These are phyloP conservation scores for Ardeotis arabs DNA, from an alignment of 2,113 vertebrate genomes.

Conservation along the genomic window DNA sequence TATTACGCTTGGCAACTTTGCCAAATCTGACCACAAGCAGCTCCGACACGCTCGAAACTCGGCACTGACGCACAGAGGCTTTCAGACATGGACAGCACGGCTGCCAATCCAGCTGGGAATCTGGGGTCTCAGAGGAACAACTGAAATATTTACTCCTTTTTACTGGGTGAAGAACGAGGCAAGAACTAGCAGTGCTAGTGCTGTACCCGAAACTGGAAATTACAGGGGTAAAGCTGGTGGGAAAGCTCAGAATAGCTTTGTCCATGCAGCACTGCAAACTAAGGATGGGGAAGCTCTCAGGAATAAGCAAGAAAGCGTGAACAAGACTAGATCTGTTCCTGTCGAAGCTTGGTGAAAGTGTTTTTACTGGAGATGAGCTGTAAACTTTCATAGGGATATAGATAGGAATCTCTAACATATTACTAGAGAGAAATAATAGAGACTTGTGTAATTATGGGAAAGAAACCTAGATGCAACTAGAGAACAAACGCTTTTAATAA, in stretches of 20 bases:
- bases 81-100: accelerated
- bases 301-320: not conserved
- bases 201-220: not conserved
- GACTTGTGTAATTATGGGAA: not conserved
- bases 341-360: not conserved
- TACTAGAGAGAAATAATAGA: not conserved
- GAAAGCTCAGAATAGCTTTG: not conserved
- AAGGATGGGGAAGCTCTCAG: not conserved
- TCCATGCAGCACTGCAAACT: not conserved
- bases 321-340: not conserved
- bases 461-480: not conserved
- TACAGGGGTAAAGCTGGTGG: not conserved
- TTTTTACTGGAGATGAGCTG: not conserved
- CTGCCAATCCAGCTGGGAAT: not conserved
- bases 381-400: not conserved
- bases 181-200: not conserved
- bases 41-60: not conserved
- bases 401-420: not conserved
- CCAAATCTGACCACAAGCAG: not conserved
- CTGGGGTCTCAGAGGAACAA: not conserved
- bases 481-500: not conserved
- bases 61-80: accelerated
- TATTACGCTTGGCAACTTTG: not conserved
- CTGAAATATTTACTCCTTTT: not conserved
- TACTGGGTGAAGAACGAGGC: not conserved